Conservation (phyloP, 1,140 invertebrate species). For the Acromyrmex heyeri region DNA sequence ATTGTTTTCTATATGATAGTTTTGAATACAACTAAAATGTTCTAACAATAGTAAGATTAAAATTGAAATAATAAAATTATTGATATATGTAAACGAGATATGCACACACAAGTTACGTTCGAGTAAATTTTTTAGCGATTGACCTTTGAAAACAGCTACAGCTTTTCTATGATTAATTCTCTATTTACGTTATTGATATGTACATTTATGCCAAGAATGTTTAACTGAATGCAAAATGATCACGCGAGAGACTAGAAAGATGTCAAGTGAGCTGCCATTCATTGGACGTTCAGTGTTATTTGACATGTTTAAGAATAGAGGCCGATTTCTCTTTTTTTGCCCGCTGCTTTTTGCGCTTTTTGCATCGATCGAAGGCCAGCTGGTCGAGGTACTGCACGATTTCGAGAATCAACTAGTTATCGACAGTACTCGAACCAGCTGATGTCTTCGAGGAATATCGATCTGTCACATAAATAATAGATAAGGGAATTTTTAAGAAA, state of each 20-base stretch:
- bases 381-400: constrained; percentile 6
- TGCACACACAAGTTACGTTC: background rate
- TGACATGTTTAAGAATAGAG: constrained; percentile 36
- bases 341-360: background rate
- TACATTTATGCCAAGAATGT: background rate
- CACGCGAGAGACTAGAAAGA: constrained; percentile 3
- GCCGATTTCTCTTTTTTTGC: constrained; percentile 50
- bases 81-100: background rate
- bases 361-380: constrained; percentile 6
- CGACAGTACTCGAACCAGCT: background rate
- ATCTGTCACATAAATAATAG: background rate
- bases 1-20: background rate
- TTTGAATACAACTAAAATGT: background rate
- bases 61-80: background rate
- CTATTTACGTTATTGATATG: background rate
- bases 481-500: background rate
- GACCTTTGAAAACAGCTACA: background rate
- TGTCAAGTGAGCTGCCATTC: constrained; percentile 2
- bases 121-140: background rate
- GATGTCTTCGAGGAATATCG: background rate
- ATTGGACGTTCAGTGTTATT: background rate
- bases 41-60: background rate
- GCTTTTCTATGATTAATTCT: background rate
- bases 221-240: constrained; percentile 16
- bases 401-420: background rate